Base-by-base conservation (phyloP, 2,888 invertebrate genomes). In the Enchytraeus crypticus region DNA sequence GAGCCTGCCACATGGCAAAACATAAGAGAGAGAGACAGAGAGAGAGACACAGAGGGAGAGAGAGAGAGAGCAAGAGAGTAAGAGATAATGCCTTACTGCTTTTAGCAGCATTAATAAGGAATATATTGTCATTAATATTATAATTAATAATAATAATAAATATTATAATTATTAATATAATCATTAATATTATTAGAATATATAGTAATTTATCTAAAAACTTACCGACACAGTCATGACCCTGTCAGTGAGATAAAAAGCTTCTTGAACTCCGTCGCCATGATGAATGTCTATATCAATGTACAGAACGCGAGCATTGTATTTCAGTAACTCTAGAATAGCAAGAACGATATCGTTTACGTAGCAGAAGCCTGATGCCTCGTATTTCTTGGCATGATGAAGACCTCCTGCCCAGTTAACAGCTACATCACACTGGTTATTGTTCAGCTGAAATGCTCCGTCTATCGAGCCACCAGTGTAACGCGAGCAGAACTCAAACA, bases 231-330 rank as follows among this genome's bases (percentile, higher is more conserved):
- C 95, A 0, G 98, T 98, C 97, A 98, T 98, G 0, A 98, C 97
- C 64, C 97, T 81, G 77, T 97, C 96, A 0, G 95, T 96, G 3
- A 95, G 82, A 77, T 96, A 97, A 80, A 97, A 97, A 0, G 96
- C 96, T 80, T 96, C 97, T 79, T 97, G 95, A 0, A 97, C 96
- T 4, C 80, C 80, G 59, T 80, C 80, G 4, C 80, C 80, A 70
- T 98, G 98, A 79, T 98, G 98, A 0, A 98, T 97, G 74, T 98
- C 98, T 63, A 98, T 98, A 75, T 98, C 98, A 65, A 99, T 92
- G 76, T 98, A 98, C 2, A 98, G 81, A 0, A 98, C 97, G 62
- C 97, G 82, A 0, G 91, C 88, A 75, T 97, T 90, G 75, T 92
- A 90, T 75, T 93, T 93, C 0, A 98, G 80, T 5, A 98, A 82